These are phyloP conservation scores for Heliothis virescens DNA, from an alignment of 1,140 invertebrate genomes.

Conservation along the genomic window DNA sequence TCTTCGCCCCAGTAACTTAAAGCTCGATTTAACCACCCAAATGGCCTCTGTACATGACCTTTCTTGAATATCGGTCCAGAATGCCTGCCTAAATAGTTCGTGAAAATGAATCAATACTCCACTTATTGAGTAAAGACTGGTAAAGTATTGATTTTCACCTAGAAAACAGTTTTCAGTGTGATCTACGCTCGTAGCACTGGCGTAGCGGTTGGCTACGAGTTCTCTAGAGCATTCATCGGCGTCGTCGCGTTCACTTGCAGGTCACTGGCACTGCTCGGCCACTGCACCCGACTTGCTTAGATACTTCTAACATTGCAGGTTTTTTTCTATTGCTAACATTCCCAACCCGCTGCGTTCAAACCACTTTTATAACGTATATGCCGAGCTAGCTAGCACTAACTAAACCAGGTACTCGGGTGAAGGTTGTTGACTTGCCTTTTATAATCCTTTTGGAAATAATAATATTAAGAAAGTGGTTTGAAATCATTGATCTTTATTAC, in stretches of 20 bases:
- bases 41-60: too few species aligned
- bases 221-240: conserved; percentile 61
- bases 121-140: background rate
- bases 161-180: conserved; percentile 7
- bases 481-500: too few species aligned
- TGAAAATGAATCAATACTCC: too few species aligned
- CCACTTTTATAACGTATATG: conserved; percentile 64
- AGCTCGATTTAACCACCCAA: too few species aligned
- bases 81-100: too few species aligned
- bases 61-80: too few species aligned
- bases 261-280: conserved; percentile 81
- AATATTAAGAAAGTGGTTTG: background rate
- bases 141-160: conserved; percentile 1
- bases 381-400: conserved; percentile 54
- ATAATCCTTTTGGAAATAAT: background rate
- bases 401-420: conserved; percentile 18
- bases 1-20: too few species aligned
- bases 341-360: conserved; percentile 73
- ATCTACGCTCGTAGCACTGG: conserved; percentile 65
- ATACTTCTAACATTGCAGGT: conserved; percentile 83
- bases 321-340: conserved; percentile 84
- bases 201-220: conserved; percentile 75
- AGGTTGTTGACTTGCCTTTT: conserved; percentile 26
- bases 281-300: conserved; percentile 82
- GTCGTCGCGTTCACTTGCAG: conserved; percentile 58